These are phyloP conservation scores for Ceyx melanurus DNA, from an alignment of 2,113 vertebrate species.

Conservation along the genomic window DNA sequence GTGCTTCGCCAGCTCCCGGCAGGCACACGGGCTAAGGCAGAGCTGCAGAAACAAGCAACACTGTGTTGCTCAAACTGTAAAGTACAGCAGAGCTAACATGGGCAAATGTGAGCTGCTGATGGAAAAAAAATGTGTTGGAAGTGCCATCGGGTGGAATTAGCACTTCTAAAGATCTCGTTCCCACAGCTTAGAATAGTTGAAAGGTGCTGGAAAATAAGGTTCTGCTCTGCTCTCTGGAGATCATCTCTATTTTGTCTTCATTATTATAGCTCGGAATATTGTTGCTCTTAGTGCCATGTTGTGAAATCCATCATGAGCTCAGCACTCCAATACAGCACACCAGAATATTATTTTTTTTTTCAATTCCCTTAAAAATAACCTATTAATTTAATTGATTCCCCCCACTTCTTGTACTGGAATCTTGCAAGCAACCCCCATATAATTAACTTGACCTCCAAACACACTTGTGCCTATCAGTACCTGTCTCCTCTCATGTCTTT, in stretches of 20 bases:
- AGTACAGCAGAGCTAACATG: not conserved
- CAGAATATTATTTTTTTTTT: not conserved
- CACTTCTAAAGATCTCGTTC: conserved; percentile 37
- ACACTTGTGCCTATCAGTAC: not conserved
- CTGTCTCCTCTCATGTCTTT: not conserved
- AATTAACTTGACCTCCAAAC: not conserved
- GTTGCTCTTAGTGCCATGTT: not conserved
- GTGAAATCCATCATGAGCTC: not conserved
- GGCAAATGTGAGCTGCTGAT: conserved; percentile 43
- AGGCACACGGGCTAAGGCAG: not conserved
- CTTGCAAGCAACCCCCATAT: not conserved
- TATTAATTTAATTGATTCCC: not conserved
- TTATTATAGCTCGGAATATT: conserved; percentile 21
- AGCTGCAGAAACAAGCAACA: not conserved
- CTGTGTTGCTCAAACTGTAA: conserved; percentile 41
- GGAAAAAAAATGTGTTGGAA: conserved; percentile 41
- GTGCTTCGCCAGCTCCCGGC: conserved; percentile 8
- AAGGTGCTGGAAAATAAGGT: conserved; percentile 41
- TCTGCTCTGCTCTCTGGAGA: not conserved
- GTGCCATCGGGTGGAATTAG: conserved; percentile 36
- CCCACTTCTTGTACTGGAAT: not conserved
- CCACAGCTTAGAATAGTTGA: not conserved
- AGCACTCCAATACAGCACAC: not conserved
- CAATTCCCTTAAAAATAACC: not conserved
- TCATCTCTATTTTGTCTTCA: conserved; percentile 9